phyloP scores from a whole-genome alignment of 2,797 vertebrate genomes.

The Peromyscus eremicus region DNA sequence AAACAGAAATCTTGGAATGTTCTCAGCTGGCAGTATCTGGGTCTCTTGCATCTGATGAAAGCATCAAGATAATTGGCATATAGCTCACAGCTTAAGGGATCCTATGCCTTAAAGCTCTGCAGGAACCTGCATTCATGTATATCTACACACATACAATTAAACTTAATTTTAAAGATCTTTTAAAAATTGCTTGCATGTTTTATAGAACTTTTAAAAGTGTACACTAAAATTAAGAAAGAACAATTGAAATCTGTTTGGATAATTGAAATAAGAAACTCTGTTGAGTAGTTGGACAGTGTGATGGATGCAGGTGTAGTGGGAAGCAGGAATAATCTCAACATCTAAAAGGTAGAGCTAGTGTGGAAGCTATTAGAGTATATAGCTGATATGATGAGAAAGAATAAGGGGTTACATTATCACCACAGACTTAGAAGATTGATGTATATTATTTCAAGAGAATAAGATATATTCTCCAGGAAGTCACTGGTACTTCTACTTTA shows the following conservation, averaged over 20 bases:
- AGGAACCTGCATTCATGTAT: background rate
- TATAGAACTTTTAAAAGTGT: background rate
- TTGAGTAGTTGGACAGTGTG: background rate
- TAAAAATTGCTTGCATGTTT: background rate
- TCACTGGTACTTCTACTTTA: background rate
- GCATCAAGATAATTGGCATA: no score
- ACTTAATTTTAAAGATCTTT: background rate
- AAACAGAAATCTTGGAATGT: background rate
- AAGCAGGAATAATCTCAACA: background rate
- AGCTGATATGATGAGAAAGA: no score
- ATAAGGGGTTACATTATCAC: background rate
- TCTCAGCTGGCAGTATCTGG: fast-evolving
- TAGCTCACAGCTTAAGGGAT: background rate
- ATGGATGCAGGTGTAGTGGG: background rate
- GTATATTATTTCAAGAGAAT: no score
- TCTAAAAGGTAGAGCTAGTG: background rate
- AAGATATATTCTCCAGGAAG: background rate
- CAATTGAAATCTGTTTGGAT: background rate
- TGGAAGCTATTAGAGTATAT: background rate
- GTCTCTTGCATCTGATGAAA: background rate
- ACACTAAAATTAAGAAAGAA: background rate
- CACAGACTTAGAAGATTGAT: no score
- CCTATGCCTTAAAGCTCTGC: background rate
- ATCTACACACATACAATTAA: no score
- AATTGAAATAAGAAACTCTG: background rate